These are phyloP conservation scores for Poeciliopsis retropinna DNA, from an alignment of 2,113 vertebrate species.

Conservation along the genomic window DNA sequence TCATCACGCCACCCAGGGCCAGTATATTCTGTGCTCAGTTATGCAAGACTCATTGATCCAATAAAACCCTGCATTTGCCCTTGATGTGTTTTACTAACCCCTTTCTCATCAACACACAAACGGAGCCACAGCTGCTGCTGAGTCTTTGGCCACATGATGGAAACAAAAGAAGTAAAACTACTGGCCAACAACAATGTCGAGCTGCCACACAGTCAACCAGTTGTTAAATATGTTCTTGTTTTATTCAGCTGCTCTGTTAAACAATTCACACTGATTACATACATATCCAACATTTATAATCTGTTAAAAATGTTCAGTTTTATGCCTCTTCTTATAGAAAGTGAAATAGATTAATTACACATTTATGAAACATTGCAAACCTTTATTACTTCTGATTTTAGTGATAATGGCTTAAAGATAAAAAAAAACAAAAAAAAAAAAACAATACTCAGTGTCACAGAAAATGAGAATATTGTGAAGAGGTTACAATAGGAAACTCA, in stretches of 20 bases:
- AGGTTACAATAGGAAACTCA: background rate
- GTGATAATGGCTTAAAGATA: background rate
- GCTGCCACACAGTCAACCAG: background rate
- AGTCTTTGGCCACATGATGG: background rate
- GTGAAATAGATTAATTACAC: background rate
- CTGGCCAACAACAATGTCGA: background rate
- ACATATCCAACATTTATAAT: no score
- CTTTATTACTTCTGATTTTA: background rate
- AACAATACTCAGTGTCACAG: background rate
- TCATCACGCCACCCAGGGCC: slow-evolving; percentile 37
- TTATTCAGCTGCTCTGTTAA: background rate
- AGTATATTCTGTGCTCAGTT: slow-evolving; percentile 46
- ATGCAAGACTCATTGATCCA: slow-evolving; percentile 56
- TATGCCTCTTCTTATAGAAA: background rate
- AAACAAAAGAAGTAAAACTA: slow-evolving; percentile 7
- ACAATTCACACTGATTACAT: background rate
- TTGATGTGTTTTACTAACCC: background rate
- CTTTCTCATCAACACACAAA: background rate
- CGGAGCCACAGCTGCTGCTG: background rate
- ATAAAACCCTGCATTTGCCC: background rate
- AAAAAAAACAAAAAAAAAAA: background rate
- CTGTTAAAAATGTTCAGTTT: no score
- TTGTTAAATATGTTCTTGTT: background rate
- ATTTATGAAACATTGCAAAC: background rate
- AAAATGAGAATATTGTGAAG: background rate